Conservation (phyloP, 2,888 invertebrate species). For the Lysandra bellargus region DNA sequence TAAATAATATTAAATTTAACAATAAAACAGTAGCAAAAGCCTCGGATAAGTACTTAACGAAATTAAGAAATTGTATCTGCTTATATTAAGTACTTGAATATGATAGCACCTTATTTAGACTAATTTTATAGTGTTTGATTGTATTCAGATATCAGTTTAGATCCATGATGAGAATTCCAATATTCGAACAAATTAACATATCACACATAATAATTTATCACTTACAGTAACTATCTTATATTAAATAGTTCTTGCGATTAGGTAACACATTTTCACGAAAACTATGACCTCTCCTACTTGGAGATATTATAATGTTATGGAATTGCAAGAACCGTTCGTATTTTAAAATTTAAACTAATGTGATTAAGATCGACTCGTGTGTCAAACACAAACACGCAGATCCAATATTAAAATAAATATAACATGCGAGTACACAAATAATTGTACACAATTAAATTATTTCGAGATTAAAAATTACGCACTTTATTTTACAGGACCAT, state of each 20-base stretch:
- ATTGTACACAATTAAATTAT: conserved; percentile 6
- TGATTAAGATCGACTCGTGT: conserved; percentile 13
- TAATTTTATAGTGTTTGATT: background rate
- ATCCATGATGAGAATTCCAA: conserved; percentile 21
- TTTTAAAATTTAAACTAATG: conserved; percentile 25
- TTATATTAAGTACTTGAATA: conserved; percentile 57
- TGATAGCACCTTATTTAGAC: conserved; percentile 51
- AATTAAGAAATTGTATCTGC: conserved; percentile 43
- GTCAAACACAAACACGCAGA: conserved; percentile 20
- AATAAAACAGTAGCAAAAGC: conserved; percentile 35
- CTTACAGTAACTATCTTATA: conserved; percentile 18
- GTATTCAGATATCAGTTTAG: conserved; percentile 5
- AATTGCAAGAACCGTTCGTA: background rate
- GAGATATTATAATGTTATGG: background rate
- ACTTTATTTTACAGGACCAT: background rate
- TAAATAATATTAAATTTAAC: conserved; percentile 5
- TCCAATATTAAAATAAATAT: conserved; percentile 20
- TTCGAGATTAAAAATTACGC: background rate
- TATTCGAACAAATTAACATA: conserved; percentile 9
- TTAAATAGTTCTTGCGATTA: background rate
- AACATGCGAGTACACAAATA: background rate
- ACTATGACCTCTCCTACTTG: background rate
- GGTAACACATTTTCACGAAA: background rate
- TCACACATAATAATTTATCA: conserved; percentile 21
- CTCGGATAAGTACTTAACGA: conserved; percentile 34